Evolutionary conservation across 1,140 invertebrate genomes (phyloP), one percentile per base, ranked within the genome.

Genomic region (Dryas iulia): DNA sequence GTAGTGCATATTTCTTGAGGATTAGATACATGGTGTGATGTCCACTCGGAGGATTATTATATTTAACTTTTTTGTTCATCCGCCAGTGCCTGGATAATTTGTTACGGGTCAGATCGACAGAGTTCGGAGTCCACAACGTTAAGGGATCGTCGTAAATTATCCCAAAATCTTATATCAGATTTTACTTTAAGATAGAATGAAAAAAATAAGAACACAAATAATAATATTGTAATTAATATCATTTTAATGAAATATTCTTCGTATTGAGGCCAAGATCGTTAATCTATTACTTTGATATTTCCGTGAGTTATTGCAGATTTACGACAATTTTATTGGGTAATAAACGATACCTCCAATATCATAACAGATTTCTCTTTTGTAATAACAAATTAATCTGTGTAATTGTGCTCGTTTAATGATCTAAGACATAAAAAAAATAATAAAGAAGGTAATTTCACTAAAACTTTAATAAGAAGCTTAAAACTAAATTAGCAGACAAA

Each of bases 281-380:
- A 47, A 47, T 21, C 39, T 10, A 21, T 21, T 47, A 47, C 39
- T 47, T 47, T 47, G 39, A 18, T 47, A 47, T 47, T 47, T 47
- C 39, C 39, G 39, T 47, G 10, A 47, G 21, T 47, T 47, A 47
- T 47, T 47, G 39, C 39, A 47, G 39, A 47, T 47, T 47, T 47
- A 47, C 14, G 18, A 47, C 39, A 47, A 47, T 21, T 47, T 47
- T 47, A 47, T 47, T 47, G 39, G 10, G 39, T 18, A 21, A 47
- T 47, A 47, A 47, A 47, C 39, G 39, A 47, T 39, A 39, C 39
- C 39, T 47, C 14, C 14, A 47, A 18, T 47, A 47, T 47, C 21
- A 18, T 47, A 47, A 18, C 39, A 47, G 18, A 47, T 47, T 18
- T 10, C 39, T 47, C 14, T 21, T 21, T 18, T 6, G 39, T 47